These are phyloP conservation scores for Polietes domitor DNA, from an alignment of 2,888 invertebrate species.

Conservation along the genomic window DNA sequence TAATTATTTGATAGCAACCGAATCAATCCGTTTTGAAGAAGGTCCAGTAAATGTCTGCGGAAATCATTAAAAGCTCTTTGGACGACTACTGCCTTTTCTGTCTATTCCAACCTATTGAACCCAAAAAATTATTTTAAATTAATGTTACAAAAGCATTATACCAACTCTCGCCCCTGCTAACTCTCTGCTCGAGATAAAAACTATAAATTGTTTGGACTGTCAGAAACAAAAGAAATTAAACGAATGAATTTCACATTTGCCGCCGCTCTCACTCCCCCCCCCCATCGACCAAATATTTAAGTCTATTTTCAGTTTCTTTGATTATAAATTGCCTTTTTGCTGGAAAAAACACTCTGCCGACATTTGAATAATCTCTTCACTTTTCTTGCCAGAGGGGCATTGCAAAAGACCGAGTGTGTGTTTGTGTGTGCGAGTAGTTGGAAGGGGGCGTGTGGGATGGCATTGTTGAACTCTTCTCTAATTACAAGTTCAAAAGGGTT, in stretches of 20 bases:
- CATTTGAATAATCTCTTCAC: not conserved
- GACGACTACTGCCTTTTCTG: not conserved
- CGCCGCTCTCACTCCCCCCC: not conserved
- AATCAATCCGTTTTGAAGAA: not conserved
- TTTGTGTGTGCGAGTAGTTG: not conserved
- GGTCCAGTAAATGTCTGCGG: not conserved
- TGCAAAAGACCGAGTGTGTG: no score
- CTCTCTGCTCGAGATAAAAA: not conserved
- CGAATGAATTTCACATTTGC: not conserved
- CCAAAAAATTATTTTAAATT: not conserved
- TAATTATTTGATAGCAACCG: not conserved
- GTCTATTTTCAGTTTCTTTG: not conserved
- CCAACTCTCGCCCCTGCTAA: not conserved
- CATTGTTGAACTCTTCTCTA: not conserved
- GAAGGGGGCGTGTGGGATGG: no score
- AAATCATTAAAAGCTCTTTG: not conserved
- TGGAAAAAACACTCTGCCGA: not conserved
- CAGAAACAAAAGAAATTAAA: not conserved
- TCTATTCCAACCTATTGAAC: not conserved
- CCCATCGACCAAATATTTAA: not conserved
- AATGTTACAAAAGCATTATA: not conserved
- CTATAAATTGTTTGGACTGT: conserved; percentile 15
- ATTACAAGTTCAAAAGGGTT: conserved; percentile 5
- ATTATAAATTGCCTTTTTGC: conserved; percentile 1
- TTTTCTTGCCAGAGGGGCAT: not conserved